Percentiles rank a stretch among this genome's conserved stretches.
These are phyloP conservation scores for Hemibagrus wyckioides DNA, from an alignment of 2,113 vertebrate species.

Conservation along the genomic window DNA sequence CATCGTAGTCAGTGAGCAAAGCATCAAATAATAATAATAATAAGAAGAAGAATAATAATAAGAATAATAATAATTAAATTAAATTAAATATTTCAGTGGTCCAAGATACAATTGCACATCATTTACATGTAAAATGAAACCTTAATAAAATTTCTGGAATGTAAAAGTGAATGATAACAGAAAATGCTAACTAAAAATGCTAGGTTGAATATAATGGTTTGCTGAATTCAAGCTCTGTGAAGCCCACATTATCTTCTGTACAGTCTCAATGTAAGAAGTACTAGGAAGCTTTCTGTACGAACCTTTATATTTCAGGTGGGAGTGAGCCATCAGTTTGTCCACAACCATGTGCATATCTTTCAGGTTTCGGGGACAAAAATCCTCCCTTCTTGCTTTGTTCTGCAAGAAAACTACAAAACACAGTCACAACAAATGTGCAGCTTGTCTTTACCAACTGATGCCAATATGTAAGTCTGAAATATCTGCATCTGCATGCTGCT, in stretches of 20 bases:
- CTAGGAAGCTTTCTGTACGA: not conserved
- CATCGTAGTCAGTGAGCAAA: not conserved
- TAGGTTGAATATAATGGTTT: not conserved
- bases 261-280: not conserved
- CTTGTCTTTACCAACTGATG: not conserved
- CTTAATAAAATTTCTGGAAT: not conserved
- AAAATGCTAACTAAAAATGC: not conserved
- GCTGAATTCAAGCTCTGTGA: not conserved
- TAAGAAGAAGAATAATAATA: not conserved
- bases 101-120: not conserved
- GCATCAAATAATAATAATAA: not conserved
- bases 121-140: not conserved
- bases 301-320: slow-evolving; percentile 91
- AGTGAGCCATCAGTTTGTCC: slow-evolving; percentile 87
- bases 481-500: too few relatives aligned
- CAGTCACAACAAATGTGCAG: not conserved
- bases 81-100: not conserved
- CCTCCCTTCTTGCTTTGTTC: slow-evolving; percentile 85
- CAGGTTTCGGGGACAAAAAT: slow-evolving; percentile 86
- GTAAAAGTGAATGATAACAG: not conserved
- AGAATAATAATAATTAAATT: too few relatives aligned
- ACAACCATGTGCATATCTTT: slow-evolving; percentile 85
- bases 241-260: not conserved
- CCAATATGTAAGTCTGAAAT: not conserved
- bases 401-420: slow-evolving; percentile 81